phyloP scores from a whole-genome alignment of 1,140 invertebrate species.

The Caenorhabditis brenneri region DNA sequence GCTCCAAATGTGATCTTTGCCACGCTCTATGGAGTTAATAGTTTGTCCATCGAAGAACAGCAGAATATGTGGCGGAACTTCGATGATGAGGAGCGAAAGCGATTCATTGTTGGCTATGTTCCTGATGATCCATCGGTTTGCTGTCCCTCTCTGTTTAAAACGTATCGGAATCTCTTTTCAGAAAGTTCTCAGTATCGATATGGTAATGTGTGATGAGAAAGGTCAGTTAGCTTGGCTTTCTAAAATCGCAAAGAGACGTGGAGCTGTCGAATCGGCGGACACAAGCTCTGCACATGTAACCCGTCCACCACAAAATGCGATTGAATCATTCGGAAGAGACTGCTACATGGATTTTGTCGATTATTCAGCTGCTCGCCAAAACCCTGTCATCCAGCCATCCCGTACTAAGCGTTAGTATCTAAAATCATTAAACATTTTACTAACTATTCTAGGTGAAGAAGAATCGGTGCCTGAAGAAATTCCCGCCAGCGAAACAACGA shows the following conservation, averaged over 20 bases:
- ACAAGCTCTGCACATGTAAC: not conserved
- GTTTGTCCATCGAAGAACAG: not conserved
- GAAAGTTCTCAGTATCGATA: constrained; percentile 4
- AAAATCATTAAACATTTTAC: too few relatives aligned
- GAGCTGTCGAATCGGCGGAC: not conserved
- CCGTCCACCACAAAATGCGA: not conserved
- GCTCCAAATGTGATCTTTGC: not conserved
- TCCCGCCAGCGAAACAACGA: too few relatives aligned
- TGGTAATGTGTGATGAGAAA: not conserved
- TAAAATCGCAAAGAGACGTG: not conserved
- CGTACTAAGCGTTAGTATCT: not conserved
- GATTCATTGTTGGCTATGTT: not conserved
- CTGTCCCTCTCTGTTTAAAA: not conserved
- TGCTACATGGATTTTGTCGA: not conserved
- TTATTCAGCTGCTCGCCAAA: not conserved
- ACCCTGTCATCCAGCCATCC: not conserved
- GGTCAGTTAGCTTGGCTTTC: not conserved
- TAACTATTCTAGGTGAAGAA: too few relatives aligned
- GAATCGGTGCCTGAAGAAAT: too few relatives aligned
- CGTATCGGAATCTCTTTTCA: not conserved
- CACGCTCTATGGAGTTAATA: not conserved
- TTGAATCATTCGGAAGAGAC: not conserved
- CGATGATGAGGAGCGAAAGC: not conserved
- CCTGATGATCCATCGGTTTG: not conserved
- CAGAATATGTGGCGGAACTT: not conserved